phyloP scores from a whole-genome alignment of 1,140 invertebrate genomes.

The Drosophila kikkawai region DNA sequence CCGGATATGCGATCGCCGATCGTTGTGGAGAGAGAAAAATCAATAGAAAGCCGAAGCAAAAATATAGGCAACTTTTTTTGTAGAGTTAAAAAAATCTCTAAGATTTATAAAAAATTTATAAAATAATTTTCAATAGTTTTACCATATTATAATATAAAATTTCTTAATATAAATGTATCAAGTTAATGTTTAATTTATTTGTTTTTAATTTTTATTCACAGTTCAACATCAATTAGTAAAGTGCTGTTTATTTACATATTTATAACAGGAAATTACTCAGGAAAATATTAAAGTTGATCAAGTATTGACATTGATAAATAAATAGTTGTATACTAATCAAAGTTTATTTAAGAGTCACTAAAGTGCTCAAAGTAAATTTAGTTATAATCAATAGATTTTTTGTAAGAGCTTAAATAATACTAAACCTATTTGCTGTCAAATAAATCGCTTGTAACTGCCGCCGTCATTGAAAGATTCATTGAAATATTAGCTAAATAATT shows the following conservation, averaged over 20 bases:
- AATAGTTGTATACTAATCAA: too few relatives aligned
- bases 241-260: neutral
- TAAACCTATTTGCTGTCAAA: neutral
- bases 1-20: slow-evolving; percentile 40
- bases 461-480: neutral
- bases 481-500: neutral
- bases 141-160: neutral
- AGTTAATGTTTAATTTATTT: too few relatives aligned
- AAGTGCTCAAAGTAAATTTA: neutral
- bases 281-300: neutral
- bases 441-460: neutral
- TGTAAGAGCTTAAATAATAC: too few relatives aligned
- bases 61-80: slow-evolving; percentile 43
- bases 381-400: neutral
- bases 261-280: neutral
- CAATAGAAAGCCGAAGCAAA: slow-evolving; percentile 18
- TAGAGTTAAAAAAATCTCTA: too few relatives aligned
- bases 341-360: neutral
- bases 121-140: neutral
- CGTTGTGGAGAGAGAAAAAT: neutral
- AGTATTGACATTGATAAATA: too few relatives aligned
- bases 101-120: too few relatives aligned
- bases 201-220: neutral
- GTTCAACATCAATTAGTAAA: too few relatives aligned
- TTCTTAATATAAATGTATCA: neutral